Percentiles rank a stretch among this genome's conserved stretches.
These are phyloP conservation scores for Acanthiza pusilla DNA, from an alignment of 2,797 vertebrate species.

Conservation along the genomic window DNA sequence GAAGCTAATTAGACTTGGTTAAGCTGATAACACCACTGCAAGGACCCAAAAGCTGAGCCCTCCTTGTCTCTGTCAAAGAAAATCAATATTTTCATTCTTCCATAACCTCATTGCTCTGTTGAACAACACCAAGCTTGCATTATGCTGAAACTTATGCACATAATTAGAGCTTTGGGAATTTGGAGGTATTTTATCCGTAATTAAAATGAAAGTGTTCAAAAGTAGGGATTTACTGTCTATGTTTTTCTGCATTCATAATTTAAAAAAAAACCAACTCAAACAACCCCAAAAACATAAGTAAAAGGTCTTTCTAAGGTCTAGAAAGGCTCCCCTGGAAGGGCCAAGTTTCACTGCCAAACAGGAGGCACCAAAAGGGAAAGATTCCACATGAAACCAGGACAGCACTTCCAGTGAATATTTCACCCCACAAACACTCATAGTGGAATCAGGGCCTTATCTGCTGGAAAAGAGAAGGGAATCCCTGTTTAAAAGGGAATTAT, in stretches of 20 bases:
- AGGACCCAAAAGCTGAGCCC: not conserved
- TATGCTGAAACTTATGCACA: conserved; percentile 1
- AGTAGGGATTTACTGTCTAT: not conserved
- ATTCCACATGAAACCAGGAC: not conserved
- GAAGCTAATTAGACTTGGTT: conserved; percentile 10
- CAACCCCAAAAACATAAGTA: not conserved
- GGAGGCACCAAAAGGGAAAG: not conserved
- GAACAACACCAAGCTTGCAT: not conserved
- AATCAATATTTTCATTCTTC: conserved; percentile 45
- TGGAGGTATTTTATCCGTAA: not conserved
- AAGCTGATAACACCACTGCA: conserved; percentile 14
- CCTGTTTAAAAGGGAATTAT: not conserved
- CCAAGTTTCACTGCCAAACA: not conserved
- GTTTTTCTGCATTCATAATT: not conserved
- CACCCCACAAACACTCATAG: rapidly evolving
- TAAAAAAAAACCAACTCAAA: not conserved
- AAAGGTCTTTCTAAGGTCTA: not conserved
- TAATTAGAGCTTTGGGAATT: conserved; percentile 47
- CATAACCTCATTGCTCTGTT: conserved; percentile 16
- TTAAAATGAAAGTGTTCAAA: not conserved
- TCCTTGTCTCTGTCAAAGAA: conserved; percentile 13
- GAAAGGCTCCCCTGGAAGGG: not conserved
- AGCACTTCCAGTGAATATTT: not conserved
- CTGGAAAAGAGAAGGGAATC: not conserved
- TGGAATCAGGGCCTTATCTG: not conserved